phyloP scores from a whole-genome alignment of 2,113 vertebrate genomes.

The Miniopterus natalensis region DNA sequence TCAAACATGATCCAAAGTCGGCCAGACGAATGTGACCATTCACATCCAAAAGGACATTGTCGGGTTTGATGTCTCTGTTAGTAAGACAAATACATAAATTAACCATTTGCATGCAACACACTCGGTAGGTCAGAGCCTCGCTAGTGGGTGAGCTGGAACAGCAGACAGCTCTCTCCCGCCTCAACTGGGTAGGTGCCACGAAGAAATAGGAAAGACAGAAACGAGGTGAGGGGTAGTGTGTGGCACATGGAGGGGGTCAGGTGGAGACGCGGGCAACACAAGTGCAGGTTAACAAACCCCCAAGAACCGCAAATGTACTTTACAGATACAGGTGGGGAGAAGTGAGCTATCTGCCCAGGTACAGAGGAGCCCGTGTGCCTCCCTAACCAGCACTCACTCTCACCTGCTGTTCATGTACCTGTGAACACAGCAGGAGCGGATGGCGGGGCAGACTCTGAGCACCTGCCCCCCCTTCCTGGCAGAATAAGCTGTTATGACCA shows the following conservation, averaged over 20 bases:
- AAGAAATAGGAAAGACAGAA: neutral
- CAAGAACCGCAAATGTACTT: accelerated
- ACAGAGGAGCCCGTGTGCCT: no score
- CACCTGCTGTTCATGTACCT: neutral
- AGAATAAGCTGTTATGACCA: accelerated
- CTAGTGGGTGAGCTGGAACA: neutral
- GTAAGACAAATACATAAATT: conserved; percentile 37
- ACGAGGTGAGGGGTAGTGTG: accelerated
- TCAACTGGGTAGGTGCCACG: no score
- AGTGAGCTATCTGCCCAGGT: accelerated
- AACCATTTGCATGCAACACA: neutral
- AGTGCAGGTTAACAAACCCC: no score
- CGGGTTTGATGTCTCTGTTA: conserved; percentile 97
- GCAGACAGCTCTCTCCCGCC: no score
- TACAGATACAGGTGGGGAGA: accelerated
- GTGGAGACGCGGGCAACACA: neutral
- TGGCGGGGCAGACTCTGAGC: accelerated
- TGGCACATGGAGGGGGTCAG: neutral
- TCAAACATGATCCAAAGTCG: conserved; percentile 98
- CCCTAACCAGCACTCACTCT: accelerated
- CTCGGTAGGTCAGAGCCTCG: neutral
- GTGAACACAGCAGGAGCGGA: accelerated
- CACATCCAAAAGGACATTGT: conserved; percentile 97
- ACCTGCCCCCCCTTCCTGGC: neutral
- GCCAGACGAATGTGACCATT: conserved; percentile 98